Percentiles rank a stretch among this genome's conserved stretches.
These are phyloP conservation scores for Manis pentadactyla DNA, from an alignment of 2,797 vertebrate species.

Conservation along the genomic window DNA sequence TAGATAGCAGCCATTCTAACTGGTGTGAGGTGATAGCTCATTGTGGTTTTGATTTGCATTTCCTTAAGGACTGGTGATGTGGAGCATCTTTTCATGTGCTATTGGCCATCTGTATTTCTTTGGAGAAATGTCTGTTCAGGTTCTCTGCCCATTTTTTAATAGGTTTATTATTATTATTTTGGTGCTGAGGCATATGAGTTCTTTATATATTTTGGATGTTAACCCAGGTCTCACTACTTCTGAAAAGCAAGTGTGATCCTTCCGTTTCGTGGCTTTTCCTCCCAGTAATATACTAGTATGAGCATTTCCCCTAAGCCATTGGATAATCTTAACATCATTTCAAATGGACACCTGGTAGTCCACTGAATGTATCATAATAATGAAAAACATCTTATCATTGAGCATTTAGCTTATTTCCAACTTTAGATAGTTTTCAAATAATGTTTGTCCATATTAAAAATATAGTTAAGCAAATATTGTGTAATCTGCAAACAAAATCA, in stretches of 20 bases:
- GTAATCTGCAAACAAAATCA: not conserved
- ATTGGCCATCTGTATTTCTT: too few species aligned
- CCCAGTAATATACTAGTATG: not conserved
- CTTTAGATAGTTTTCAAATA: slow-evolving; percentile 26
- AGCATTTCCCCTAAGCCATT: not conserved
- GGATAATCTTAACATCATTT: not conserved
- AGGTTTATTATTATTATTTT: too few species aligned
- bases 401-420: slow-evolving; percentile 21
- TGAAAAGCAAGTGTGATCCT: not conserved
- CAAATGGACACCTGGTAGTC: not conserved
- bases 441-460: not conserved
- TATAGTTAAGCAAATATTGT: slow-evolving; percentile 11
- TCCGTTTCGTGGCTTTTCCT: not conserved
- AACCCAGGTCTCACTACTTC: too few species aligned
- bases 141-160: too few species aligned
- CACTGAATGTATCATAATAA: not conserved
- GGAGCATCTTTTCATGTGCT: too few species aligned
- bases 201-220: too few species aligned
- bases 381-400: not conserved
- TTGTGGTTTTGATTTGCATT: too few species aligned
- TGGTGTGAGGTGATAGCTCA: too few species aligned
- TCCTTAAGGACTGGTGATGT: too few species aligned
- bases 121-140: too few species aligned
- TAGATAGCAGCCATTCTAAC: too few species aligned
- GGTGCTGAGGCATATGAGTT: too few species aligned